A percentile compares a stretch with the other conserved stretches of the same genome.
These are phyloP conservation scores for Calephelis nemesis DNA, from an alignment of 1,140 invertebrate genomes.

Conservation along the genomic window DNA sequence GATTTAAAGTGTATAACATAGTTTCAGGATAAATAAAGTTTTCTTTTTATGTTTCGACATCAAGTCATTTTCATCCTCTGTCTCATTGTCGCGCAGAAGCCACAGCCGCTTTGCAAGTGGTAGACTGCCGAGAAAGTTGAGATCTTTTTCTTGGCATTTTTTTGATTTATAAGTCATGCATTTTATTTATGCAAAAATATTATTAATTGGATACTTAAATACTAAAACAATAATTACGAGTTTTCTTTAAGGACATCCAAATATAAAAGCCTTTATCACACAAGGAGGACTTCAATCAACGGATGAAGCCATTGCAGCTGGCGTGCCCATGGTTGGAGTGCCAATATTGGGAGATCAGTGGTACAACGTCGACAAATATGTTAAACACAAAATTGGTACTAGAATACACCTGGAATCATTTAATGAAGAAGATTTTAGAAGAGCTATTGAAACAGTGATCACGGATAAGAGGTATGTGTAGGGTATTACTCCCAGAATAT, in stretches of 20 bases:
- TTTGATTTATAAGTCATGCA: too few relatives aligned
- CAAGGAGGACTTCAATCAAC: constrained; percentile 66
- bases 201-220: too few relatives aligned
- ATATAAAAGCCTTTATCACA: constrained; percentile 43
- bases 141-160: too few relatives aligned
- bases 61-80: too few relatives aligned
- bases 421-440: constrained; percentile 34
- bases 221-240: too few relatives aligned
- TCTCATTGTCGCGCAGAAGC: too few relatives aligned
- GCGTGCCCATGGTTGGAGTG: constrained; percentile 36
- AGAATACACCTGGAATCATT: constrained; percentile 39
- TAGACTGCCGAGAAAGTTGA: too few relatives aligned
- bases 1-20: too few relatives aligned
- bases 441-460: constrained; percentile 31
- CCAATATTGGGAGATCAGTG: constrained; percentile 54
- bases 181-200: too few relatives aligned
- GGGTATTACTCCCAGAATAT: neutral
- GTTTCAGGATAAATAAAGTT: too few relatives aligned
- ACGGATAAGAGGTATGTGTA: constrained; percentile 32
- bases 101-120: too few relatives aligned
- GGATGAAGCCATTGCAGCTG: constrained; percentile 35
- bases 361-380: constrained; percentile 45
- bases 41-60: neutral
- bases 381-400: constrained; percentile 40
- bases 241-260: constrained; percentile 35